Evolutionary conservation across 2,113 vertebrate species (phyloP).

Genomic region (Oenanthe melanoleuca): DNA sequence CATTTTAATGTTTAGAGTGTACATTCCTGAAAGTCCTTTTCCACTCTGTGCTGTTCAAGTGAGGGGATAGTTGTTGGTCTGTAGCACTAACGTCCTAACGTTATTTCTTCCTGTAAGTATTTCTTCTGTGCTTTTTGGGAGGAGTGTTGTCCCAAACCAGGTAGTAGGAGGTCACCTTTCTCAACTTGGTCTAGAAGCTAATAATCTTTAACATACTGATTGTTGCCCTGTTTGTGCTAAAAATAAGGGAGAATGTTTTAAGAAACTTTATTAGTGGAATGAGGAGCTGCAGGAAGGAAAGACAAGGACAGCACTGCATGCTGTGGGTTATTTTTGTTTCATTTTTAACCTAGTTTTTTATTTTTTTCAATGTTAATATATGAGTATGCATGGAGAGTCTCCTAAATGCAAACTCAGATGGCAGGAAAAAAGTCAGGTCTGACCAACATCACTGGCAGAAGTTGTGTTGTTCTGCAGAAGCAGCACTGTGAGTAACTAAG

Average conservation of each 20-base stretch:
- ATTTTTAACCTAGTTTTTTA: background rate
- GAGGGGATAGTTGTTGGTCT: background rate
- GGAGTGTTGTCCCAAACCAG: background rate
- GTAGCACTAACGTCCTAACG: background rate
- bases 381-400: background rate
- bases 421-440: background rate
- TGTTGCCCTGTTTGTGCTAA: background rate
- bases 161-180: background rate
- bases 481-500: background rate
- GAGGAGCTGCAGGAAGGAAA: background rate
- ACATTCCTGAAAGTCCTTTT: background rate
- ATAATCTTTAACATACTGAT: background rate
- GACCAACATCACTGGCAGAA: background rate
- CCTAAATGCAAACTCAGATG: background rate
- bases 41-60: background rate
- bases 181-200: background rate
- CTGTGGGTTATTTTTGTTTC: background rate
- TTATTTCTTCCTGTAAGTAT: background rate
- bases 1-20: background rate
- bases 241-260: background rate
- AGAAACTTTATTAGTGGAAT: background rate
- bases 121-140: background rate
- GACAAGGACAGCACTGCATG: background rate
- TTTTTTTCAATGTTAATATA: background rate
- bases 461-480: background rate